A percentile compares a stretch with the other conserved stretches of the same genome.
phyloP scores from a whole-genome alignment of 2,113 vertebrate genomes.

The Psephotus haematonotus region DNA sequence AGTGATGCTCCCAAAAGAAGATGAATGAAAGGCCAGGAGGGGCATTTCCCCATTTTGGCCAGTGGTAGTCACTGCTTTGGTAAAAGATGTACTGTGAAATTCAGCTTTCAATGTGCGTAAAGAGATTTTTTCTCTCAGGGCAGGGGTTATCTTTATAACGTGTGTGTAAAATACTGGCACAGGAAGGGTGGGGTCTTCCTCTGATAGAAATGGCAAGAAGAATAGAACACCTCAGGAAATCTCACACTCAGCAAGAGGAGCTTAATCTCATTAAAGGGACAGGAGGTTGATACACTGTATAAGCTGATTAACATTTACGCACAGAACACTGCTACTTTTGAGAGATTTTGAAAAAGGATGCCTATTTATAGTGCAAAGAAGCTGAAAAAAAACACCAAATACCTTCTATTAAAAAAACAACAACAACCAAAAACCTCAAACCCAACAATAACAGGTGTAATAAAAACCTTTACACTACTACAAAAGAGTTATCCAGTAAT shows the following conservation, averaged over 20 bases:
- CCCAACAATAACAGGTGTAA: background rate
- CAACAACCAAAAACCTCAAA: background rate
- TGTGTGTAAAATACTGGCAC: background rate
- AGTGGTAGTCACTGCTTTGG: background rate
- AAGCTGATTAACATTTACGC: slow-evolving; percentile 40
- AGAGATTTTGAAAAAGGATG: background rate
- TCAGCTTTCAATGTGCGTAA: background rate
- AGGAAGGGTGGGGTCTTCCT: slow-evolving; percentile 29
- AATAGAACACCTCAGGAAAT: slow-evolving; percentile 18
- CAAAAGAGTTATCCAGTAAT: background rate
- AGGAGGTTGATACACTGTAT: slow-evolving; percentile 9
- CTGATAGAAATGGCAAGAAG: background rate
- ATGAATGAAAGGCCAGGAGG: background rate
- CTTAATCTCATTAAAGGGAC: slow-evolving; percentile 54
- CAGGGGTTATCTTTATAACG: background rate
- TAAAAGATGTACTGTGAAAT: background rate
- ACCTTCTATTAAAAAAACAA: background rate
- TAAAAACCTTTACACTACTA: background rate
- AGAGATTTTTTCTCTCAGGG: background rate
- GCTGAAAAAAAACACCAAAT: background rate
- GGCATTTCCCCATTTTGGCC: background rate
- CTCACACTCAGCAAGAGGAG: background rate
- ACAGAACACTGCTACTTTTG: slow-evolving; percentile 3
- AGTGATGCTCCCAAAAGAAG: background rate
- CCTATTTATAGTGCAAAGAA: background rate